Conservation (phyloP, 2,797 vertebrate species). For the Tiaroga cobitis region DNA sequence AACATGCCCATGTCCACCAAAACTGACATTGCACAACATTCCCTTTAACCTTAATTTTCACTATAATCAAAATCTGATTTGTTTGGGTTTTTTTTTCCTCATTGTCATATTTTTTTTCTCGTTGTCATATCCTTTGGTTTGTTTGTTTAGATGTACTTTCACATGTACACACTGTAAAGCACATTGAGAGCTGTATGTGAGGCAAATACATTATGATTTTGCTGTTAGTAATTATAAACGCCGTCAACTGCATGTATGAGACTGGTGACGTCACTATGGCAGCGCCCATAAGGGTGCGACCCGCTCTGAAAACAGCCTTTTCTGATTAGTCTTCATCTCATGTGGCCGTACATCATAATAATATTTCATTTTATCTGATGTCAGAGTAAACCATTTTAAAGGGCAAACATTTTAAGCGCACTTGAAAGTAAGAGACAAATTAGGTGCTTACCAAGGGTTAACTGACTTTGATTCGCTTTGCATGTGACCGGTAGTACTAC, state of each 20-base stretch:
- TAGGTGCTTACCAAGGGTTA: conserved; percentile 1
- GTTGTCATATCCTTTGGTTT: neutral
- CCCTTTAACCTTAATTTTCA: neutral
- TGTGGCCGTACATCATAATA: neutral
- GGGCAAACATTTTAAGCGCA: neutral
- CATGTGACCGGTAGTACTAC: conserved; percentile 40
- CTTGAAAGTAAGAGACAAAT: neutral
- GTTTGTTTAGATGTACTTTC: neutral
- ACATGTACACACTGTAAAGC: neutral
- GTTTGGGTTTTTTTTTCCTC: neutral
- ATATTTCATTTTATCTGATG: neutral
- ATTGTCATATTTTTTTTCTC: neutral
- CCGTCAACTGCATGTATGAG: neutral
- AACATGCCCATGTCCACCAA: neutral
- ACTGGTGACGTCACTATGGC: neutral
- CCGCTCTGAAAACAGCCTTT: neutral
- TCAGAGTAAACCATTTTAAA: neutral
- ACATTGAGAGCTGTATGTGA: neutral
- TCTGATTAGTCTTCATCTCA: neutral
- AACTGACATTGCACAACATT: neutral
- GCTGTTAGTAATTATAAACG: neutral
- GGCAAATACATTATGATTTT: neutral
- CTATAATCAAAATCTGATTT: neutral
- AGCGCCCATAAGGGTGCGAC: neutral
- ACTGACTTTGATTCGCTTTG: neutral